phyloP scores from a whole-genome alignment of 1,140 invertebrate species.

The Euura lappo region DNA sequence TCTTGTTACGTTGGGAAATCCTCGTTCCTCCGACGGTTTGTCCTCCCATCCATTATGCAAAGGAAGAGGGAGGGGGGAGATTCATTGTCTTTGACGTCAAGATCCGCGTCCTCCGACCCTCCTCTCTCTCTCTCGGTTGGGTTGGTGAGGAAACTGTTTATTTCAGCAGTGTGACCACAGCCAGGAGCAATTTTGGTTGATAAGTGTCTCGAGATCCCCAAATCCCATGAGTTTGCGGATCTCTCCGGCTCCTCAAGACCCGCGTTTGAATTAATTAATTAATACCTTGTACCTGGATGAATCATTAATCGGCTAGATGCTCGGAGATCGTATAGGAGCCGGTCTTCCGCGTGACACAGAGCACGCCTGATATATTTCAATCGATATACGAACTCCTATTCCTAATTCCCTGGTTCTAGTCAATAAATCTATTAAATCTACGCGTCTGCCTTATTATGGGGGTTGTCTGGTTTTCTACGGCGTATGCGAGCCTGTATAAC shows the following conservation, averaged over 20 bases:
- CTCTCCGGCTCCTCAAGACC: too few species aligned
- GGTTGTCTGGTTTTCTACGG: neutral
- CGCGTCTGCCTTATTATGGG: slow-evolving; percentile 11
- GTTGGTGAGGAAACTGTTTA: too few species aligned
- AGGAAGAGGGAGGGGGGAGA: neutral
- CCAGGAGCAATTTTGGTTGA: too few species aligned
- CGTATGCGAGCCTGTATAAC: neutral
- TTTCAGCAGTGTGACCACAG: too few species aligned
- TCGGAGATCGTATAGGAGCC: neutral
- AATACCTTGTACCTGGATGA: too few species aligned
- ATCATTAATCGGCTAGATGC: neutral
- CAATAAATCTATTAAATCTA: slow-evolving; percentile 11
- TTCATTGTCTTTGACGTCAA: neutral
- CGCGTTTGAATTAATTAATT: too few species aligned
- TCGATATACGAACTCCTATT: neutral
- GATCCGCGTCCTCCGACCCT: too few species aligned
- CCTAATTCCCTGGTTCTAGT: neutral
- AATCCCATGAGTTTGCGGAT: too few species aligned
- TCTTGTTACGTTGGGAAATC: neutral
- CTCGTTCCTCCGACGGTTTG: neutral
- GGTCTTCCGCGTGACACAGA: neutral
- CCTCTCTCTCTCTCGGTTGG: too few species aligned
- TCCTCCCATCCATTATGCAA: slow-evolving; percentile 2
- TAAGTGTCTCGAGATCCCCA: too few species aligned
- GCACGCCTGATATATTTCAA: slow-evolving; percentile 1